phyloP scores from a whole-genome alignment of 2,888 invertebrate genomes.

The Synergus itoensis region DNA sequence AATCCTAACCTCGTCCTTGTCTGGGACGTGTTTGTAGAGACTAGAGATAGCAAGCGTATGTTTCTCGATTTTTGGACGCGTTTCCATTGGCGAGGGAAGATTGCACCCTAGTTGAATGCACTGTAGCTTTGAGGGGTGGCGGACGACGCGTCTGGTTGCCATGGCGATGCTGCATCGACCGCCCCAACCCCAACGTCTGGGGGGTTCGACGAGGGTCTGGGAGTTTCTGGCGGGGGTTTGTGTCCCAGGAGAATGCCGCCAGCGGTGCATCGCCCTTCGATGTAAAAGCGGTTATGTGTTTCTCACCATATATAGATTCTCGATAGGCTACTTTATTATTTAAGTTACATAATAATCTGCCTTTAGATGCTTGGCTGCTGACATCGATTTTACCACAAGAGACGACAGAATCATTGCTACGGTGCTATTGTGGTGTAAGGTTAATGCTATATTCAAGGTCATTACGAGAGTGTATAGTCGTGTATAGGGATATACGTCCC shows the following conservation, averaged over 20 bases:
- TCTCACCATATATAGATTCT: constrained; percentile 13
- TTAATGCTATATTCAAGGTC: constrained; percentile 37
- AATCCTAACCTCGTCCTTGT: constrained; percentile 22
- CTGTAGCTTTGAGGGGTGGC: constrained; percentile 80
- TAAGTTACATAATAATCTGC: constrained; percentile 19
- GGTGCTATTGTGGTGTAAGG: constrained; percentile 14
- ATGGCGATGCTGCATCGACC: constrained; percentile 80
- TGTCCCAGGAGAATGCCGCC: constrained; percentile 64
- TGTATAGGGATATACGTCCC: background rate
- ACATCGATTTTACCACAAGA: constrained; percentile 19
- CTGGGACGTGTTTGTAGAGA: background rate
- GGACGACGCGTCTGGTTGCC: constrained; percentile 80
- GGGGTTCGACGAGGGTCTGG: constrained; percentile 64
- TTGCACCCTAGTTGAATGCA: constrained; percentile 76
- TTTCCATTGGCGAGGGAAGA: constrained; percentile 69
- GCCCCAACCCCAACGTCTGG: constrained; percentile 72
- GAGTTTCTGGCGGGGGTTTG: constrained; percentile 57
- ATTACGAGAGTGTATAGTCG: constrained; percentile 4
- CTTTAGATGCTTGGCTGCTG: background rate
- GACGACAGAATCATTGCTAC: background rate
- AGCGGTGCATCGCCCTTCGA: constrained; percentile 73
- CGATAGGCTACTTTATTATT: constrained; percentile 3
- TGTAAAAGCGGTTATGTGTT: constrained; percentile 36
- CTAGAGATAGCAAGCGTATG: constrained; percentile 27
- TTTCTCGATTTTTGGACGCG: constrained; percentile 55